phyloP scores from a whole-genome alignment of 2,113 vertebrate species.

The Leptosomus discolor region DNA sequence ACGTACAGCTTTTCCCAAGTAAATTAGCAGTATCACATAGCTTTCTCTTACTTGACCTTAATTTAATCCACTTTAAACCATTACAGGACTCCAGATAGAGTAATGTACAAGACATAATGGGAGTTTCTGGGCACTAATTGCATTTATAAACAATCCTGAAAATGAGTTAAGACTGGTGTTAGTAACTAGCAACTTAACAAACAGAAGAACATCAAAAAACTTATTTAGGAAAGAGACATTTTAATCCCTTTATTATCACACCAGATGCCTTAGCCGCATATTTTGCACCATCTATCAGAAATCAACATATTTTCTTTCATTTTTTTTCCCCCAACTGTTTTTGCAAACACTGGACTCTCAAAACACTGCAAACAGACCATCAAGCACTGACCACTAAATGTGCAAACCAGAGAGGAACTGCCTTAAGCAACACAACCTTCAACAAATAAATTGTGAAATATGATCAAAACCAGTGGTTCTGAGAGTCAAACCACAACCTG shows the following conservation, averaged over 20 bases:
- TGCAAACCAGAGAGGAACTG: slow-evolving; percentile 75
- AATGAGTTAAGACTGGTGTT: neutral
- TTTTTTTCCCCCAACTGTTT: slow-evolving; percentile 65
- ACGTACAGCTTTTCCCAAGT: neutral
- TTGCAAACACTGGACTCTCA: slow-evolving; percentile 74
- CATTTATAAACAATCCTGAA: neutral
- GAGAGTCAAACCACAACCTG: slow-evolving; percentile 70
- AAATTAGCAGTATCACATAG: neutral
- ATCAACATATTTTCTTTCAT: slow-evolving; percentile 76
- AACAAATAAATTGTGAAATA: slow-evolving; percentile 64
- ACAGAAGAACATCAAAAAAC: neutral
- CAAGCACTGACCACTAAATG: slow-evolving; percentile 82
- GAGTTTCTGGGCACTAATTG: neutral
- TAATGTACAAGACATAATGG: neutral
- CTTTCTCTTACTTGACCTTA: neutral
- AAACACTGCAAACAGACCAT: slow-evolving; percentile 90
- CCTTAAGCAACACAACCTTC: slow-evolving; percentile 65
- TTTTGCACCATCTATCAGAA: slow-evolving; percentile 67
- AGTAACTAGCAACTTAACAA: neutral
- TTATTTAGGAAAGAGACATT: slow-evolving; percentile 41
- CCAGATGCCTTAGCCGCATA: neutral
- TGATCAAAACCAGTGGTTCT: slow-evolving; percentile 72
- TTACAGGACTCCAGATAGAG: neutral
- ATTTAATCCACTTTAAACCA: neutral
- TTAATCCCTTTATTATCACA: slow-evolving; percentile 51